Conservation (phyloP, 30 jellyfish, hydroid and myxozoan species). For the Cassiopea andromeda region DNA sequence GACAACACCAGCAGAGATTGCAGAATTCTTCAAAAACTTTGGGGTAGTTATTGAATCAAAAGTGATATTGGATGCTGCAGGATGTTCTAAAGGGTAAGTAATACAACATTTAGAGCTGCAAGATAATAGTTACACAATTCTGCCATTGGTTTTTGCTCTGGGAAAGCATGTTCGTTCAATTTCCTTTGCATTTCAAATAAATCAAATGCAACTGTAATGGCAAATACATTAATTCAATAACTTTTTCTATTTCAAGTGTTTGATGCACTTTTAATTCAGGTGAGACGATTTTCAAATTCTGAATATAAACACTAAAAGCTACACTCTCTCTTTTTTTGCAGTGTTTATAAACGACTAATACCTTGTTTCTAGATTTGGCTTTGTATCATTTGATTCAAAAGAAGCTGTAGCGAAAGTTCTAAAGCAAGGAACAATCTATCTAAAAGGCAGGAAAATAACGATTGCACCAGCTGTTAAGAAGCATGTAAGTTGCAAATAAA, state of each 20-base stretch:
- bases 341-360: background rate
- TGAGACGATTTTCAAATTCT: too few relatives aligned
- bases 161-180: too few relatives aligned
- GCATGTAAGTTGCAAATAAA: conserved; percentile 29
- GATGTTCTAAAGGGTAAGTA: conserved; percentile 60
- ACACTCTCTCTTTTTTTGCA: too few relatives aligned
- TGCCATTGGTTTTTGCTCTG: too few relatives aligned
- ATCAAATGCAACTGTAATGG: too few relatives aligned
- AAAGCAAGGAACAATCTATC: conserved; percentile 60
- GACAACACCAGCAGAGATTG: conserved; percentile 74
- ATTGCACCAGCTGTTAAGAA: conserved; percentile 71
- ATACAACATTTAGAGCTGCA: background rate
- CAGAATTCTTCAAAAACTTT: conserved; percentile 52
- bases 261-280: too few relatives aligned
- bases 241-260: too few relatives aligned
- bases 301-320: too few relatives aligned
- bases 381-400: conserved; percentile 60
- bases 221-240: too few relatives aligned
- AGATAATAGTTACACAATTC: too few relatives aligned
- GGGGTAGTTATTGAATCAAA: conserved; percentile 68
- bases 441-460: conserved; percentile 62
- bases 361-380: conserved; percentile 33
- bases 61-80: conserved; percentile 43
- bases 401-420: conserved; percentile 64
- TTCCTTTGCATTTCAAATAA: too few relatives aligned